These are phyloP conservation scores for Drosophila yakuba DNA, from an alignment of 1,140 invertebrate species.

Conservation along the genomic window DNA sequence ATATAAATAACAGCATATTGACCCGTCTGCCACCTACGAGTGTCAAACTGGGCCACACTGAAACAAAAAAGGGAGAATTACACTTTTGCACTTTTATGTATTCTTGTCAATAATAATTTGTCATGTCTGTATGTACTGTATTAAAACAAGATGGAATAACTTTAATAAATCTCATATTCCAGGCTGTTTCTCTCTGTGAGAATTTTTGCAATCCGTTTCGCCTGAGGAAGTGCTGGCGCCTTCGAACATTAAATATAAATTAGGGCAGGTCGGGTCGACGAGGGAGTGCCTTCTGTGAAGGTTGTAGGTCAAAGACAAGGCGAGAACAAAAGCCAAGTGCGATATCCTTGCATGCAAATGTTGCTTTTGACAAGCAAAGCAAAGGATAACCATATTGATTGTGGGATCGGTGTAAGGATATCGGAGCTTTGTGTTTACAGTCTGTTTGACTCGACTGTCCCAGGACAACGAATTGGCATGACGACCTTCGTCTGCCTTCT, in stretches of 20 bases:
- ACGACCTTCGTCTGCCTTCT: conserved; percentile 35
- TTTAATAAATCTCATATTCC: neutral
- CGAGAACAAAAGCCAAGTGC: conserved; percentile 62
- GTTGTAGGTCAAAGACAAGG: conserved; percentile 58
- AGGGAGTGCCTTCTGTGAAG: neutral
- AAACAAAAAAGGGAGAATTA: neutral
- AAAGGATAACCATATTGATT: conserved; percentile 79
- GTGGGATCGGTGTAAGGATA: conserved; percentile 18
- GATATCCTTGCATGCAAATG: conserved; percentile 76
- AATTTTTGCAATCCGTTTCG: neutral
- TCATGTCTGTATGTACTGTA: too few relatives aligned
- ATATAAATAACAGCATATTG: conserved; percentile 66
- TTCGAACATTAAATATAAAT: conserved; percentile 76
- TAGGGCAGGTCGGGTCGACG: conserved; percentile 23
- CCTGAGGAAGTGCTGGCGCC: conserved; percentile 18
- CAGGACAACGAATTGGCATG: conserved; percentile 66
- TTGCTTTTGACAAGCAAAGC: conserved; percentile 65
- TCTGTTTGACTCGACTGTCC: conserved; percentile 47
- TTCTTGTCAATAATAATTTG: too few relatives aligned
- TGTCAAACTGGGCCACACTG: conserved; percentile 19
- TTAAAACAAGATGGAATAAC: too few relatives aligned
- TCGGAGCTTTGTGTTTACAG: conserved; percentile 54
- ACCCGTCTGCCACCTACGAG: conserved; percentile 55
- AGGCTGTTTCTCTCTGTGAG: neutral
- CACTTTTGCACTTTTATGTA: too few relatives aligned